Conservation (phyloP, 1,140 invertebrate species). For the Hylaeus volcanicus region DNA sequence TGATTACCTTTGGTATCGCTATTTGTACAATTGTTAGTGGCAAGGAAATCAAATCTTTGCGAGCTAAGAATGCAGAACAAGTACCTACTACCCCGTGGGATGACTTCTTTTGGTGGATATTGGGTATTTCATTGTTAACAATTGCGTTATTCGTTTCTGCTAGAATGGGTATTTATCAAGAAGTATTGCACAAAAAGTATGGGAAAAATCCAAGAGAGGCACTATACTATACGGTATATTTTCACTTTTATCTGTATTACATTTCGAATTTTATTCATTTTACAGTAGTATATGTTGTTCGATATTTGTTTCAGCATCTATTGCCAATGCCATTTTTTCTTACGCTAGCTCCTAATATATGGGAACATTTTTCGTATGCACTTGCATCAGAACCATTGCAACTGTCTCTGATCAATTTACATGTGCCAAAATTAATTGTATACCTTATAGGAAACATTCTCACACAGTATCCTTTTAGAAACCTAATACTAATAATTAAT, state of each 20-base stretch:
- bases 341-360: constrained; percentile 88
- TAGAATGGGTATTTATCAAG: constrained; percentile 98
- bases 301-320: constrained; percentile 85
- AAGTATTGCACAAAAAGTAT: constrained; percentile 90
- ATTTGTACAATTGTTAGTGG: constrained; percentile 95
- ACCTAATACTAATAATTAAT: not conserved
- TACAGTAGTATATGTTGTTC: not conserved
- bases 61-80: constrained; percentile 53
- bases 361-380: constrained; percentile 85
- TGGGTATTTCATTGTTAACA: constrained; percentile 92
- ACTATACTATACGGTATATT: constrained; percentile 91
- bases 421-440: constrained; percentile 87
- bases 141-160: constrained; percentile 96
- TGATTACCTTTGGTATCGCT: constrained; percentile 95
- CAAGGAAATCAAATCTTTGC: constrained; percentile 82
- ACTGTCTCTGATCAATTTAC: constrained; percentile 79
- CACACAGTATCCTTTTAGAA: constrained; percentile 89
- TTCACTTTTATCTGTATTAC: not conserved
- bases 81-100: constrained; percentile 73
- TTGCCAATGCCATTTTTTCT: constrained; percentile 93
- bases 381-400: constrained; percentile 81
- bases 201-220: constrained; percentile 98
- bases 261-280: not conserved
- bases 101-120: constrained; percentile 90
- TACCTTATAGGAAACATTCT: constrained; percentile 93